Conservation (phyloP, 2,113 vertebrate species). For the Paedocypris sp. region DNA sequence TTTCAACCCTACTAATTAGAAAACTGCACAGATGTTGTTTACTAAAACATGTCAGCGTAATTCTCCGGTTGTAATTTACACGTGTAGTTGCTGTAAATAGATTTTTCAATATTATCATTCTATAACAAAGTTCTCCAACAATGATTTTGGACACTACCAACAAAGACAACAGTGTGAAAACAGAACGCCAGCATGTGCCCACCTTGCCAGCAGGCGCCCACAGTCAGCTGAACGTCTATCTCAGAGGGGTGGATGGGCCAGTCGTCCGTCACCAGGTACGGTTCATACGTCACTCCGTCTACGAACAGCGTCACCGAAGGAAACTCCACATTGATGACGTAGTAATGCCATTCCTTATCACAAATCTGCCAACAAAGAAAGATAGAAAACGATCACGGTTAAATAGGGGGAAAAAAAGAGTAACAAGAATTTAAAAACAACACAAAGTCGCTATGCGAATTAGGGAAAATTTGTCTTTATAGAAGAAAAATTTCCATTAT, state of each 20-base stretch:
- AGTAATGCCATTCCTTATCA: slow-evolving; percentile 98
- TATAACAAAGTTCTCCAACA: no score
- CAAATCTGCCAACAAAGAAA: slow-evolving; percentile 76
- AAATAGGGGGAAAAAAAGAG: background rate
- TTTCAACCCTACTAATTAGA: no score
- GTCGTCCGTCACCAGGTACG: slow-evolving; percentile 94
- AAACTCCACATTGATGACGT: slow-evolving; percentile 89
- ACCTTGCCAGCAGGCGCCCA: slow-evolving; percentile 99
- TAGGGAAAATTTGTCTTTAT: no score
- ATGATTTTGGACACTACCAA: no score
- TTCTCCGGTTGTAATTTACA: no score
- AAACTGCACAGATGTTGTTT: no score
- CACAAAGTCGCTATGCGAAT: no score
- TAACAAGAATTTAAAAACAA: no score
- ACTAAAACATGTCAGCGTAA: no score
- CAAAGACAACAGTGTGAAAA: background rate
- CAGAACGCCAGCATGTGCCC: slow-evolving; percentile 39
- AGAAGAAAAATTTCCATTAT: no score
- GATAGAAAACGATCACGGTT: background rate
- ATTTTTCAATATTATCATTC: no score
- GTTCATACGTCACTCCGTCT: slow-evolving; percentile 87
- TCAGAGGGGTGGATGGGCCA: slow-evolving; percentile 92
- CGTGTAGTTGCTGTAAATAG: no score
- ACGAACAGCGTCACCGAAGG: slow-evolving; percentile 86
- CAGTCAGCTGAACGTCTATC: slow-evolving; percentile 87